phyloP scores from a whole-genome alignment of 2,888 invertebrate genomes.

The Drosophila formosana region DNA sequence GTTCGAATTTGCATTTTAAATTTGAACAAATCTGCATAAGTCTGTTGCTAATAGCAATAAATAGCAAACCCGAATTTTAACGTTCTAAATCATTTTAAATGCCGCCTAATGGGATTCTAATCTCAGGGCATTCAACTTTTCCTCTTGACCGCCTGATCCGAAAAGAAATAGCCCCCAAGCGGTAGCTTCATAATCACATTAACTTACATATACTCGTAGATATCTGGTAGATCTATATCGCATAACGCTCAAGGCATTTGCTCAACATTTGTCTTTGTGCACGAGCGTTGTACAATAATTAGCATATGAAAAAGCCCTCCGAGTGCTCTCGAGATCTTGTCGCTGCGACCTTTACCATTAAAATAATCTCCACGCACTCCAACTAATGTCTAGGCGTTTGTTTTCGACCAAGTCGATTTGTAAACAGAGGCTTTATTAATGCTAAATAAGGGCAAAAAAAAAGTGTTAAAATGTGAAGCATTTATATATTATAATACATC shows the following conservation, averaged over 20 bases:
- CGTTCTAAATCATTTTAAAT: conserved; percentile 65
- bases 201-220: conserved; percentile 31
- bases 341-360: conserved; percentile 68
- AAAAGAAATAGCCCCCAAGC: conserved; percentile 4
- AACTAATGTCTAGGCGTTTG: conserved; percentile 16
- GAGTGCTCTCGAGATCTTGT: conserved; percentile 20
- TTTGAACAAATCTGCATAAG: conserved; percentile 17
- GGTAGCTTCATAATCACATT: conserved; percentile 32
- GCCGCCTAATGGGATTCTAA: conserved; percentile 44
- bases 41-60: conserved; percentile 26
- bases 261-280: conserved; percentile 20
- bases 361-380: conserved; percentile 49
- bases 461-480: not conserved
- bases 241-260: conserved; percentile 46
- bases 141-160: conserved; percentile 30
- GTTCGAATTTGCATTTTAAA: conserved; percentile 64
- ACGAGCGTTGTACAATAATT: conserved; percentile 44
- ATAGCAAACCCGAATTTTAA: conserved; percentile 32
- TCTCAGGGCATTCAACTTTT: conserved; percentile 73
- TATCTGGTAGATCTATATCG: conserved; percentile 18
- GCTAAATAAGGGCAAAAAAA: not conserved
- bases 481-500: not conserved
- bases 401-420: conserved; percentile 8
- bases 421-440: conserved; percentile 1
- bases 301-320: conserved; percentile 53